Percentiles rank a stretch among this genome's conserved stretches.
Evolutionary conservation across 2,113 vertebrate species (phyloP).

Genomic region (Anser cygnoides): DNA sequence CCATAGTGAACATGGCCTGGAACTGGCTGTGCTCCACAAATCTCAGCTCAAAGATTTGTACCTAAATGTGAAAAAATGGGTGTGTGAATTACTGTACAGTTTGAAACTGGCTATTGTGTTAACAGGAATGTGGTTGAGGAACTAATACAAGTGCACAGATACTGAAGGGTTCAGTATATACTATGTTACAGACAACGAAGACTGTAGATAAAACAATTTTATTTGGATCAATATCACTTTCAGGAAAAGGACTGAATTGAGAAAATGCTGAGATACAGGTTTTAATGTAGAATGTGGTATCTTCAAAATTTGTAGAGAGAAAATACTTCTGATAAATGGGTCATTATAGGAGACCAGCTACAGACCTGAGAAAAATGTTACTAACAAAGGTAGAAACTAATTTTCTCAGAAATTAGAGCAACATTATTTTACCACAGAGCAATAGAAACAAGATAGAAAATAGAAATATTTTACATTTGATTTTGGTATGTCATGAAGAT

Average conservation of each 20-base stretch:
- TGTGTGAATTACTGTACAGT: not conserved
- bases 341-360: not conserved
- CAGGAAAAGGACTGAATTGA: not conserved
- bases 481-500: not conserved
- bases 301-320: not conserved
- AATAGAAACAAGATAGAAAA: not conserved
- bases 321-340: not conserved
- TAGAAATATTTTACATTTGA: not conserved
- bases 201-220: not conserved
- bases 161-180: not conserved
- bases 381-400: not conserved
- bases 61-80: not conserved
- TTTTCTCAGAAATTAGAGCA: not conserved
- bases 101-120: not conserved
- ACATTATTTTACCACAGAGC: rapidly evolving
- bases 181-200: not conserved
- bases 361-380: not conserved
- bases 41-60: not conserved
- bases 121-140: not conserved
- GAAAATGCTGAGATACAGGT: not conserved
- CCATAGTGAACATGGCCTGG: rapidly evolving
- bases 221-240: not conserved
- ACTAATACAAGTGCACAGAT: not conserved
- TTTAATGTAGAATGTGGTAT: not conserved
- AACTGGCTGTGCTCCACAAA: not conserved